These are phyloP conservation scores for Dasyprocta punctata DNA, from an alignment of 2,113 vertebrate genomes.

Conservation along the genomic window DNA sequence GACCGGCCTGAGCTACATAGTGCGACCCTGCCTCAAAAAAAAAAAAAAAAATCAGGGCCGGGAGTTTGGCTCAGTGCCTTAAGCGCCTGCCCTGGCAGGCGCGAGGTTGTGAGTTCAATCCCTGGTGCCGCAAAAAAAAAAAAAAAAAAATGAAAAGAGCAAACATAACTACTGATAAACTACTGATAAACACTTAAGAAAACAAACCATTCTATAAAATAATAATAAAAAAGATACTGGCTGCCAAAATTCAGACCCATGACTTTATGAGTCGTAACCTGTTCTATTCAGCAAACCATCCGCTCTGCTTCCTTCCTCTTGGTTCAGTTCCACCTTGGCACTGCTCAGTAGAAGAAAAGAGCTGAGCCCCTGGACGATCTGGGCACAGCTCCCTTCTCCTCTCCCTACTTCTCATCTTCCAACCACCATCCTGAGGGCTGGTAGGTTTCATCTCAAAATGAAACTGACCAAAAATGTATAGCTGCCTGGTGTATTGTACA, in stretches of 20 bases:
- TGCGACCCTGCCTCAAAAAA: too few relatives aligned
- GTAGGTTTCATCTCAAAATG: not conserved
- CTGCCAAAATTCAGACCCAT: not conserved
- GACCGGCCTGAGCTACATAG: too few relatives aligned
- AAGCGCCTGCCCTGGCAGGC: too few relatives aligned
- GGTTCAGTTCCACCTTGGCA: not conserved
- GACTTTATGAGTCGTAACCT: conserved; percentile 7
- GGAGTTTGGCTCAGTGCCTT: too few relatives aligned
- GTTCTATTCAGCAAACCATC: not conserved
- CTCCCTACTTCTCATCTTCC: conserved; percentile 12
- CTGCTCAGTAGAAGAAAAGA: not conserved
- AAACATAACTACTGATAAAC: not conserved
- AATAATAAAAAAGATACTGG: not conserved
- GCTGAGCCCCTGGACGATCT: not conserved
- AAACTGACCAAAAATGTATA: conserved; percentile 35
- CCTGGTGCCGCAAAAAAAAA: too few relatives aligned
- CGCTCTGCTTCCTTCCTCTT: not conserved
- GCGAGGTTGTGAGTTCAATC: too few relatives aligned
- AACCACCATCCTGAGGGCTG: not conserved
- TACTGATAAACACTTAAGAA: not conserved
- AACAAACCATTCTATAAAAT: conserved; percentile 14
- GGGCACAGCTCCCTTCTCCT: not conserved
- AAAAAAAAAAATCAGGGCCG: too few relatives aligned
- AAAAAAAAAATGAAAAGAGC: not conserved
- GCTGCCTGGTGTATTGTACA: not conserved